Evolutionary conservation across 2,797 vertebrate genomes (phyloP).

Genomic region (Siniperca obscura): DNA sequence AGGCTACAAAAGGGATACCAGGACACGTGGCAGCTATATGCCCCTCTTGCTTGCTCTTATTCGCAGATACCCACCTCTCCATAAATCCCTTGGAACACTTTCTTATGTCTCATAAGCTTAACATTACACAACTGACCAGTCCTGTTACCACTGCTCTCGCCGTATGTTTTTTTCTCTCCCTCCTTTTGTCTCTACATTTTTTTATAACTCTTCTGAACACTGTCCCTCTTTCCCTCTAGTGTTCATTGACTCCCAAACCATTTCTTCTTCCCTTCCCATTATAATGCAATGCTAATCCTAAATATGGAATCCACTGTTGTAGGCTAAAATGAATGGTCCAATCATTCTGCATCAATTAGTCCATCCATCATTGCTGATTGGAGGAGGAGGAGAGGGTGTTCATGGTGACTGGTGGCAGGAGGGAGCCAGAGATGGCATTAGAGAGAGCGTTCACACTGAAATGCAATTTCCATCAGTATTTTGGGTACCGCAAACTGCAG

Average conservation of each 20-base stretch:
- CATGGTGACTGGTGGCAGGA: conserved; percentile 42
- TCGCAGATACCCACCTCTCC: conserved; percentile 50
- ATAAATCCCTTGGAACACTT: conserved; percentile 57
- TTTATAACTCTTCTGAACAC: conserved; percentile 22
- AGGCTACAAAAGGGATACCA: conserved; percentile 62
- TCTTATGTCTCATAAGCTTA: conserved; percentile 59
- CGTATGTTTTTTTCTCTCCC: not conserved
- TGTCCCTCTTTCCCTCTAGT: conserved; percentile 24
- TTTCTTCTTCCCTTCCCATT: conserved; percentile 60
- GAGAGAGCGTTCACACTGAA: conserved; percentile 45
- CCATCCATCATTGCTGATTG: conserved; percentile 85
- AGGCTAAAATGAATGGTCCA: conserved; percentile 81
- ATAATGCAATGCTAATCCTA: conserved; percentile 68
- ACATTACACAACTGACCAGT: conserved; percentile 56
- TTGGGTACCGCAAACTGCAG: conserved; percentile 28
- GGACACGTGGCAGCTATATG: conserved; percentile 56
- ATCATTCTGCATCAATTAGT: conserved; percentile 86
- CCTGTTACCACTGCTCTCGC: conserved; percentile 12
- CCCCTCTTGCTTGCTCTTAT: conserved; percentile 41
- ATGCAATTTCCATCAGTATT: conserved; percentile 62
- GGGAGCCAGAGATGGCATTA: conserved; percentile 49
- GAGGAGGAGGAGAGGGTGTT: conserved; percentile 48
- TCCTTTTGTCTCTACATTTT: conserved; percentile 30
- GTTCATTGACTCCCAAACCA: conserved; percentile 40
- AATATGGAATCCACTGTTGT: conserved; percentile 80